Base-by-base conservation (phyloP, 2,797 vertebrate genomes). In the Platalea minor region DNA sequence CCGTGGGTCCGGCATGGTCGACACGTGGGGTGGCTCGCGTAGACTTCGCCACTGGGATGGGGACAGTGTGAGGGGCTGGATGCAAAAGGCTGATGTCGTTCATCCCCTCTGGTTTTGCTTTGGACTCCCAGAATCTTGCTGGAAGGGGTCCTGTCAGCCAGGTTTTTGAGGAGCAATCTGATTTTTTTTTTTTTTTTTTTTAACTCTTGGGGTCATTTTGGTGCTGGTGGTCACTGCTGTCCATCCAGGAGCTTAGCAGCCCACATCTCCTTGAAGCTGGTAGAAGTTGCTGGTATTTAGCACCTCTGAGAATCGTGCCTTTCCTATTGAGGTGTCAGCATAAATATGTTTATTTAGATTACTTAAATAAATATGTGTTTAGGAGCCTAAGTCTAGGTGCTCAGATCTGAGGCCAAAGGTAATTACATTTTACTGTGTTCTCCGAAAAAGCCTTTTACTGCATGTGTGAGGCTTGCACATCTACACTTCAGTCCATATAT, bases 341-440 rank as follows among this genome's bases (percentile, higher is more conserved):
- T 84, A 96, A 96, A 96, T 93, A 94, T 81, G 93, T 96, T 97
- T 97, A 91, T 97, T 97, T 95, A 96, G 94, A 96, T 95, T 95
- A 94, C 94, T 96, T 96, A 94, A 91, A 96, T 96, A 96, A 95
- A 96, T 97, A 96, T 39, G 74, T 95, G 90, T 96, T 96, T 93
- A 93, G 95, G 90, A 96, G 74, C 90, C 94, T 50, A 81, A 91
- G 78, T 77, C 69, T 68, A 3, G 72, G 75, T 61, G 95, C 94
- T 96, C 93, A 95, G 95, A 97, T 96, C 86, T 75, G 81, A 96
- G 95, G 92, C 96, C 96, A 96, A 89, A 95, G 84, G 91, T 94
- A 96, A 95, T 96, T 95, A 94, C 5, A 1, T 89, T 97, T 95
- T 94, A 94, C 89, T 93, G 87, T 77, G 69, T 94, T 91, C 89